A percentile compares a stretch with the other conserved stretches of the same genome.
Evolutionary conservation across 2,113 vertebrate species (phyloP).

Genomic region (Rhinichthys klamathensis): DNA sequence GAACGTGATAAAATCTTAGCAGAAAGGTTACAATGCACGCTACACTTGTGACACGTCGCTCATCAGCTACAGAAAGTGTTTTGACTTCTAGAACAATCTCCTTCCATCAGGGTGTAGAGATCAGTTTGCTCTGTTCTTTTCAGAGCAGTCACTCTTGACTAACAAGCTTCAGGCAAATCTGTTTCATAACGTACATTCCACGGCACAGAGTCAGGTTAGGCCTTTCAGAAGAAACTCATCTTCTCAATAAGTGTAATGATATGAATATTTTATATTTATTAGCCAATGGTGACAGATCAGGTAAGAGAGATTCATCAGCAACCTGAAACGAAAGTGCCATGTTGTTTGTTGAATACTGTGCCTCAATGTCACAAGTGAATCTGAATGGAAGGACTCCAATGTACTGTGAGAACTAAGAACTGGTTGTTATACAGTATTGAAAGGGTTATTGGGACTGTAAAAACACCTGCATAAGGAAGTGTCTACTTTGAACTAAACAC

Average conservation of each 20-base stretch:
- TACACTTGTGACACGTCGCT: constrained; percentile 2
- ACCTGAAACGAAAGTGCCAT: not conserved
- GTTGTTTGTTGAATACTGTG: not conserved
- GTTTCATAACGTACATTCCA: constrained; percentile 50
- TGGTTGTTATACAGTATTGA: not conserved
- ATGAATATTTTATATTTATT: constrained; percentile 4
- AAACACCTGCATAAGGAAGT: not conserved
- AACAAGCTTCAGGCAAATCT: constrained; percentile 32
- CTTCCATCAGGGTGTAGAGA: not conserved
- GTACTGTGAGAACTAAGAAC: not conserved
- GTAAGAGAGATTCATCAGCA: not conserved
- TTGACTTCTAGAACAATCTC: constrained; percentile 15
- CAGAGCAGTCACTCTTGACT: constrained; percentile 15
- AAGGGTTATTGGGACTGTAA: not conserved
- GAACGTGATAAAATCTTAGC: not conserved
- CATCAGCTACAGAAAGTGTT: constrained; percentile 16
- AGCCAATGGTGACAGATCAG: not conserved
- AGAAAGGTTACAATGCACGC: constrained; percentile 2
- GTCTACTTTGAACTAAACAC: not conserved
- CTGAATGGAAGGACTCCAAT: not conserved
- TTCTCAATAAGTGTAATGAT: constrained; percentile 1
- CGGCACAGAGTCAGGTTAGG: not conserved
- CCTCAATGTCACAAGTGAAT: not conserved
- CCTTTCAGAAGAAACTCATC: constrained; percentile 21
- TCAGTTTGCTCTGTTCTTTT: constrained; percentile 11